These are phyloP conservation scores for Volucella inflata DNA, from an alignment of 2,888 invertebrate genomes.

Conservation along the genomic window DNA sequence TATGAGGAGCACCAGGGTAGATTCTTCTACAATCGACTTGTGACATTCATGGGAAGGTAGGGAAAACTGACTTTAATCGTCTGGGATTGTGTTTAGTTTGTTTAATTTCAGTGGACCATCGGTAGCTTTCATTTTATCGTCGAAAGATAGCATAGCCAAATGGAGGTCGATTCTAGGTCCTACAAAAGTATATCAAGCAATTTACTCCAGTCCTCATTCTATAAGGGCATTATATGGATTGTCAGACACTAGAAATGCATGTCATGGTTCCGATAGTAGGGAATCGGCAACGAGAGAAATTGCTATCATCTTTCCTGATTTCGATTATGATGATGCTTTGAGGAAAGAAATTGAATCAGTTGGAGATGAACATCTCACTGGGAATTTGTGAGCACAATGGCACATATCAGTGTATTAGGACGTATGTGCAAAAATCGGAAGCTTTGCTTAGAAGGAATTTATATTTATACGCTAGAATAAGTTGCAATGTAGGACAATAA, in stretches of 20 bases:
- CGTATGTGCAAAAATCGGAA: too few relatives aligned
- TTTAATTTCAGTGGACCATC: slow-evolving; percentile 89
- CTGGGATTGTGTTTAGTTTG: too few relatives aligned
- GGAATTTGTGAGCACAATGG: too few relatives aligned
- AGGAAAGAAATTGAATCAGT: slow-evolving; percentile 19
- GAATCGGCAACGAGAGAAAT: slow-evolving; percentile 91
- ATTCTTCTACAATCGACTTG: slow-evolving; percentile 92
- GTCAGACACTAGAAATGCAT: slow-evolving; percentile 96
- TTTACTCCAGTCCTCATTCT: slow-evolving; percentile 90
- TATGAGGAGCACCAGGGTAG: slow-evolving; percentile 92
- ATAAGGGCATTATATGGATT: slow-evolving; percentile 94
- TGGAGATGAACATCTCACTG: neutral
- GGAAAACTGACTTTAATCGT: neutral
- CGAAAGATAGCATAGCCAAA: slow-evolving; percentile 89
- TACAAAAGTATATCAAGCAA: slow-evolving; percentile 93
- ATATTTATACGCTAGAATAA: neutral
- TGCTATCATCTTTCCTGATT: slow-evolving; percentile 92
- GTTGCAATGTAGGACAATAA: slow-evolving; percentile 24
- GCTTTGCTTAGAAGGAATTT: neutral
- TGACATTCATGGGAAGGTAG: slow-evolving; percentile 92
- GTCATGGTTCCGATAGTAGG: slow-evolving; percentile 94
- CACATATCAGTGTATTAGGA: too few relatives aligned
- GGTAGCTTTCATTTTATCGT: slow-evolving; percentile 91
- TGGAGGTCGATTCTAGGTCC: slow-evolving; percentile 96
- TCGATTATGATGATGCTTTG: slow-evolving; percentile 81